Evolutionary conservation across 2,797 vertebrate species (phyloP).

Genomic region (Delichon dasypus): DNA sequence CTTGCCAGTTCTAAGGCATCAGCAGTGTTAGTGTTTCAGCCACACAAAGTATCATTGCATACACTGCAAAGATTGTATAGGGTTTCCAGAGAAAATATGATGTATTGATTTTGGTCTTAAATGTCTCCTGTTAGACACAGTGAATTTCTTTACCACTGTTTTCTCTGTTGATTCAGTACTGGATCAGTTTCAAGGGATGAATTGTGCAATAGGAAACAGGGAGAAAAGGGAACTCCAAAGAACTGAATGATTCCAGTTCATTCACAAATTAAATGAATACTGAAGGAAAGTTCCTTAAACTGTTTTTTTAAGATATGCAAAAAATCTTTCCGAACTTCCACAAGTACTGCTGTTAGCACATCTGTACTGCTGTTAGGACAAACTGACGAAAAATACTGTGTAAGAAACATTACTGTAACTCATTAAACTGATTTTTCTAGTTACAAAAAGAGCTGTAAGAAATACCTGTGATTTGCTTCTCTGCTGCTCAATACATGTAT

Average conservation of each 20-base stretch:
- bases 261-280: neutral
- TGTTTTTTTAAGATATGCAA: neutral
- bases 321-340: neutral
- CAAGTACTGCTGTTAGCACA: neutral
- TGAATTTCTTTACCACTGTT: neutral
- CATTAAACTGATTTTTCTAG: neutral
- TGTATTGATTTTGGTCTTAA: neutral
- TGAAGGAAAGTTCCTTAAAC: neutral
- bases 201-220: neutral
- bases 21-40: neutral
- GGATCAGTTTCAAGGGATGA: neutral
- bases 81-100: neutral
- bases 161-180: neutral
- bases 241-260: neutral
- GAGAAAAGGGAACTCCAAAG: neutral
- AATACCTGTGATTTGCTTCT: neutral
- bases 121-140: neutral
- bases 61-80: neutral
- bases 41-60: neutral
- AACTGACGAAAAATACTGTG: neutral
- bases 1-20: neutral
- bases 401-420: neutral
- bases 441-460: neutral
- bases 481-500: neutral
- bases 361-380: neutral